Conservation (phyloP, 1,140 invertebrate species). For the Semibalanus balanoides region DNA sequence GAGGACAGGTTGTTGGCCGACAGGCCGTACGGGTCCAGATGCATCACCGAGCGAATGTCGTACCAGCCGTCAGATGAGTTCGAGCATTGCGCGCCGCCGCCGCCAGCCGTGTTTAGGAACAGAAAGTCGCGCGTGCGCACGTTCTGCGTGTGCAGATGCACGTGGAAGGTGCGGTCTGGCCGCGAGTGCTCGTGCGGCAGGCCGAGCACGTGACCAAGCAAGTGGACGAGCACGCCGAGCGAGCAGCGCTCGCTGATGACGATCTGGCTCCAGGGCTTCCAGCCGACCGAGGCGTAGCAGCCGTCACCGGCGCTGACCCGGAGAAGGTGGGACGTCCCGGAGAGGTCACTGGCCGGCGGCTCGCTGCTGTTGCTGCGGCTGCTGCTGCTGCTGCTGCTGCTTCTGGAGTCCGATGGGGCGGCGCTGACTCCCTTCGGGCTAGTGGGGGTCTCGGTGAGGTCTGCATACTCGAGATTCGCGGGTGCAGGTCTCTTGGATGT, state of each 20-base stretch:
- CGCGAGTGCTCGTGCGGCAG: conserved; percentile 32
- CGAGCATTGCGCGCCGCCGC: not conserved
- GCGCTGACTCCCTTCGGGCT: no score
- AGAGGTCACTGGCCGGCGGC: not conserved
- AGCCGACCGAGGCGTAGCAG: not conserved
- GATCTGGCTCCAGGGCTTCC: not conserved
- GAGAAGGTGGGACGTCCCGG: not conserved
- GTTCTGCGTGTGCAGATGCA: conserved; percentile 26
- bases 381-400: not conserved
- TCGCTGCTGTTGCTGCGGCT: not conserved
- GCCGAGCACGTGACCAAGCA: conserved; percentile 29
- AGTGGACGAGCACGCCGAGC: conserved; percentile 25
- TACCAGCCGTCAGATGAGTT: not conserved
- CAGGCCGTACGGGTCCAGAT: not conserved
- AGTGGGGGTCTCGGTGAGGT: not conserved
- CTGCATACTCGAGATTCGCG: no score
- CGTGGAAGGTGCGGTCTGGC: conserved; percentile 29
- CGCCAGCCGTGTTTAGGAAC: not conserved
- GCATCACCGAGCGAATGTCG: not conserved
- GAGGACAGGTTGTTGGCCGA: not conserved
- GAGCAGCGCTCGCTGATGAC: not conserved
- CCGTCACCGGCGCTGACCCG: not conserved
- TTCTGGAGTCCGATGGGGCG: not conserved
- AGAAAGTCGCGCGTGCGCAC: conserved; percentile 5
- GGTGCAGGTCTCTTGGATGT: no score